These are phyloP conservation scores for Ladona fulva DNA, from an alignment of 1,140 invertebrate species.

Conservation along the genomic window DNA sequence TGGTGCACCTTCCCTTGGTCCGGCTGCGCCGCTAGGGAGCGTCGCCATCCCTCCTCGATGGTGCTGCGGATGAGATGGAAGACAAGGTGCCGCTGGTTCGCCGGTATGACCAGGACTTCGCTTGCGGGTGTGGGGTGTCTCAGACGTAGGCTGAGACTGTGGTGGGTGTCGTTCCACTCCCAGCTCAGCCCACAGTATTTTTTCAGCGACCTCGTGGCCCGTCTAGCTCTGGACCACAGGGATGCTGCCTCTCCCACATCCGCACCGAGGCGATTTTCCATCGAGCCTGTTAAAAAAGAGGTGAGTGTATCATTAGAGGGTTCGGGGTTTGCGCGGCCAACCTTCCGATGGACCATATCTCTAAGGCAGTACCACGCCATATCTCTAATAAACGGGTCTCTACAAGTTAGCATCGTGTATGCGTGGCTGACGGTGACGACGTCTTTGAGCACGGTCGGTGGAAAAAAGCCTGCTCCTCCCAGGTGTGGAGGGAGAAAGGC, in stretches of 20 bases:
- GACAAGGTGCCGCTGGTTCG: conserved; percentile 11
- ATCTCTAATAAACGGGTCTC: no score
- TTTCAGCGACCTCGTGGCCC: conserved; percentile 16
- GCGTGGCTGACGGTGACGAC: not conserved
- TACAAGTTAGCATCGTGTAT: no score
- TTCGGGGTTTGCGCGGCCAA: not conserved
- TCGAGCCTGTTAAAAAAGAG: no score
- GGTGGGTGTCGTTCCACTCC: conserved; percentile 17
- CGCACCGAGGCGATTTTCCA: not conserved
- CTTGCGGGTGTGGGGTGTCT: not conserved
- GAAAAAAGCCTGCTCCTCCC: no score
- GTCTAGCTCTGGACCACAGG: conserved; percentile 24
- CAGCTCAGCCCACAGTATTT: conserved; percentile 19
- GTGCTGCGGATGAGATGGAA: conserved; percentile 16
- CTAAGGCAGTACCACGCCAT: no score
- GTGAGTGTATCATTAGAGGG: not conserved
- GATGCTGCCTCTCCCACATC: not conserved
- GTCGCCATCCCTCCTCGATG: conserved; percentile 17
- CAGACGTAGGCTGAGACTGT: conserved; percentile 12
- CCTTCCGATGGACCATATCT: no score
- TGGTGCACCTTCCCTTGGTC: conserved; percentile 28
- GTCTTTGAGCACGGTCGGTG: no score
- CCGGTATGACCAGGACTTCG: conserved; percentile 16
- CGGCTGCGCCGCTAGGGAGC: conserved; percentile 1
- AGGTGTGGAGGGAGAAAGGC: no score